These are phyloP conservation scores for Podargus strigoides DNA, from an alignment of 2,797 vertebrate genomes.

Conservation along the genomic window DNA sequence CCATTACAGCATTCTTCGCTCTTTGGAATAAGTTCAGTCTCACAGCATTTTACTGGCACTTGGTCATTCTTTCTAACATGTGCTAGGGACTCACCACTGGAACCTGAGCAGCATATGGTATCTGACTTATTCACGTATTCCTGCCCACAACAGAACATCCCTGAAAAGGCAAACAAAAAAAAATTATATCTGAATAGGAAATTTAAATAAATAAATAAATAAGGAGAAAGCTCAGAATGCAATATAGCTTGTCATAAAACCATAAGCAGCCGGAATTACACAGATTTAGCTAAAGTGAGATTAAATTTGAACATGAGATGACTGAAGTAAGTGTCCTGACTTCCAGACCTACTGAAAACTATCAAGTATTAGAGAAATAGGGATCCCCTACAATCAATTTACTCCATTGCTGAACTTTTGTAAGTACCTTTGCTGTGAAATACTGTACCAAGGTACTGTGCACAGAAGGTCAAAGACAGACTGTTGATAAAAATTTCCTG, in stretches of 20 bases:
- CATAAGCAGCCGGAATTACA: constrained; percentile 14
- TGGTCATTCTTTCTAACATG: constrained; percentile 82
- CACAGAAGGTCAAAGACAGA: background rate
- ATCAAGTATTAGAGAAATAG: constrained; percentile 10
- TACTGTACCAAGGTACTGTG: fast-evolving
- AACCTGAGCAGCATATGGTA: constrained; percentile 85
- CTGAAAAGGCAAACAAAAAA: constrained; percentile 71
- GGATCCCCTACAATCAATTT: background rate
- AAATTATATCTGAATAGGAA: constrained; percentile 36
- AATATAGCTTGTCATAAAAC: constrained; percentile 43
- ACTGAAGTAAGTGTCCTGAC: constrained; percentile 26
- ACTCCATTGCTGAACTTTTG: background rate
- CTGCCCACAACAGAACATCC: constrained; percentile 87
- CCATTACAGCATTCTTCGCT: constrained; percentile 88
- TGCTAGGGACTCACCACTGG: constrained; percentile 78
- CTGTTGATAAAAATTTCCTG: background rate
- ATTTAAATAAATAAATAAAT: background rate
- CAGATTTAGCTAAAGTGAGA: constrained; percentile 1
- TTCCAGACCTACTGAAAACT: background rate
- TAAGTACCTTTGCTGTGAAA: background rate
- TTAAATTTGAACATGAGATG: constrained; percentile 22
- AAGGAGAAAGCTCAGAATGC: constrained; percentile 10
- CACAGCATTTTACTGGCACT: constrained; percentile 86
- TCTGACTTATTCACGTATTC: constrained; percentile 86
- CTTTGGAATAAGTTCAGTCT: constrained; percentile 85